Evolutionary conservation across 2,797 vertebrate species (phyloP).

Genomic region (Catamblyrhynchus diadema): DNA sequence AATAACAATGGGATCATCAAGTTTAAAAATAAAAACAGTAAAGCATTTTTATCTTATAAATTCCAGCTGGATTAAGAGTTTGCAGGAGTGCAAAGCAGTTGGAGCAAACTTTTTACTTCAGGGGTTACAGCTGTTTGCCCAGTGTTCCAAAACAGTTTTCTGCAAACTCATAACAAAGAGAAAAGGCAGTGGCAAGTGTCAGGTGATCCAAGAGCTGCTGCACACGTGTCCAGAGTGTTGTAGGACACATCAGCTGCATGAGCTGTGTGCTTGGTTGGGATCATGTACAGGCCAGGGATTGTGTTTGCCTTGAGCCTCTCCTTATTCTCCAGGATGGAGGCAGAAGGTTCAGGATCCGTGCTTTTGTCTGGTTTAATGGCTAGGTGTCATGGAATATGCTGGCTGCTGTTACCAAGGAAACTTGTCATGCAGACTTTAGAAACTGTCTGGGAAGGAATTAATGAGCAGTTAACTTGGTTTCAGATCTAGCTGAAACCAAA

Average conservation of each 20-base stretch:
- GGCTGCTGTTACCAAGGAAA: constrained; percentile 52
- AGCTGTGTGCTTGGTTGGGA: not conserved
- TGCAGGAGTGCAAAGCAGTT: not conserved
- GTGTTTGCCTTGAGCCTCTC: not conserved
- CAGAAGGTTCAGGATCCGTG: not conserved
- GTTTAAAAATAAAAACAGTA: not conserved
- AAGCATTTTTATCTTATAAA: not conserved
- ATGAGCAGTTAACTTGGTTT: constrained; percentile 42
- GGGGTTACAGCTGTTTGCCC: not conserved
- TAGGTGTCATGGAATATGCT: not conserved
- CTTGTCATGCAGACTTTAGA: not conserved
- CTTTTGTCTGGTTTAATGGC: not conserved
- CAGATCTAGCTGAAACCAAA: not conserved
- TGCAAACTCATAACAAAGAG: not conserved
- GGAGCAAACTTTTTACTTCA: not conserved
- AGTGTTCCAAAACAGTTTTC: not conserved
- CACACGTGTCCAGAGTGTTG: fast-evolving
- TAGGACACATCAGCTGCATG: not conserved
- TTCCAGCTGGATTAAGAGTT: not conserved
- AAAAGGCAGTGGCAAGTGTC: not conserved
- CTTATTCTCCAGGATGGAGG: not conserved
- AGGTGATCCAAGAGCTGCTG: not conserved
- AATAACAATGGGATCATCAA: not conserved
- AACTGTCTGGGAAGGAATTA: constrained; percentile 22
- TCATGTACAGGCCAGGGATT: fast-evolving